A percentile compares a stretch with the other conserved stretches of the same genome.
Evolutionary conservation across 1,140 invertebrate genomes (phyloP).

Genomic region (Drosophila ficusphila): DNA sequence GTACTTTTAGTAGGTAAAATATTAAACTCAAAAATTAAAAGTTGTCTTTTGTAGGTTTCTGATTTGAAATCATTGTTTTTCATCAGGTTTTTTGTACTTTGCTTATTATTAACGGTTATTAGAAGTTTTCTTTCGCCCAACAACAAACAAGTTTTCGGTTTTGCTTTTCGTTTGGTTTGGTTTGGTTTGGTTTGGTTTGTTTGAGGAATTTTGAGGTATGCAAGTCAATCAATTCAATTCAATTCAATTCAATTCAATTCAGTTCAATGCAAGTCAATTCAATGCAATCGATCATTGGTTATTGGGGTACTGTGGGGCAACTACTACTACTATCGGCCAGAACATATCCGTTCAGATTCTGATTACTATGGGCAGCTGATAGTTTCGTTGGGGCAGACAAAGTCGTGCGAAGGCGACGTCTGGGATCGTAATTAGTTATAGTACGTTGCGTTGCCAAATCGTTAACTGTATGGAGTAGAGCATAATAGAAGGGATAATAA

Average conservation of each 20-base stretch:
- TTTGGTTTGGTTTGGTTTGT: constrained; percentile 16
- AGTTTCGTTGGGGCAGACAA: constrained; percentile 72
- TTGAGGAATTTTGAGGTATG: constrained; percentile 41
- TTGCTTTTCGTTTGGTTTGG: constrained; percentile 16
- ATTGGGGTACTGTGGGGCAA: constrained; percentile 60
- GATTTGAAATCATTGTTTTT: constrained; percentile 30
- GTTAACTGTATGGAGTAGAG: constrained; percentile 82
- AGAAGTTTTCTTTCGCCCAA: constrained; percentile 57
- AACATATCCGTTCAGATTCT: constrained; percentile 71
- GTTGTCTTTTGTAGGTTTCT: constrained; percentile 59
- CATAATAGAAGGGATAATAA: constrained; percentile 79
- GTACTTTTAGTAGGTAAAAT: constrained; percentile 67
- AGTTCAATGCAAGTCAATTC: constrained; percentile 22
- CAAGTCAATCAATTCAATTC: constrained; percentile 45
- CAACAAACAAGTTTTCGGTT: constrained; percentile 61
- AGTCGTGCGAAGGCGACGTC: constrained; percentile 79
- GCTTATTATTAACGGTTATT: constrained; percentile 46
- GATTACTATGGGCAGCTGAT: constrained; percentile 61
- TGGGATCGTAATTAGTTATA: constrained; percentile 82
- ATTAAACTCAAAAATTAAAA: constrained; percentile 75
- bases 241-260: constrained; percentile 32
- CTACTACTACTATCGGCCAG: constrained; percentile 81
- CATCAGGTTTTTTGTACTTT: constrained; percentile 26
- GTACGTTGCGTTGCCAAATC: constrained; percentile 80
- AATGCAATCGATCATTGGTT: constrained; percentile 51